phyloP scores from a whole-genome alignment of 2,888 invertebrate genomes.

The Criorhina ranunculi region DNA sequence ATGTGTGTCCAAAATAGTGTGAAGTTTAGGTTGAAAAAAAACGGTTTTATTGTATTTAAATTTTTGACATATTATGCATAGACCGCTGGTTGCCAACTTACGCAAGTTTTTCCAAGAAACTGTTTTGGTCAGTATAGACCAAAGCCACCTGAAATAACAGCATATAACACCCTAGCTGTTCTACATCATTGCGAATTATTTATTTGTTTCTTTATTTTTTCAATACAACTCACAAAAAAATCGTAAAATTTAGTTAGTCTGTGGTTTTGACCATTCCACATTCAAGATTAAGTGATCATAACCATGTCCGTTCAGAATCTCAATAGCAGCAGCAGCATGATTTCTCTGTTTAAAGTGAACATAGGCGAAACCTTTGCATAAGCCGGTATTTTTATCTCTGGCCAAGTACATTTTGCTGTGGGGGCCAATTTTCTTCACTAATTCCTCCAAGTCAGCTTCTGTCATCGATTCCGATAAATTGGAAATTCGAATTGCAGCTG shows the following conservation, averaged over 20 bases:
- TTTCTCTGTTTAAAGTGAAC: conserved; percentile 97
- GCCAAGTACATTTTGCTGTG: conserved; percentile 97
- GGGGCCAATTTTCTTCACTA: conserved; percentile 97
- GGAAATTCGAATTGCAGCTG: conserved; percentile 97
- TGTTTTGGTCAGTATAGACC: too few relatives aligned
- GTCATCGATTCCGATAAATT: conserved; percentile 98
- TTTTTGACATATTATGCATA: too few relatives aligned
- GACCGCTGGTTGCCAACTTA: too few relatives aligned
- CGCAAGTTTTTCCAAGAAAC: too few relatives aligned
- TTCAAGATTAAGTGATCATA: conserved; percentile 99
- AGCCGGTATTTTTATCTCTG: conserved; percentile 94
- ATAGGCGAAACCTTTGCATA: conserved; percentile 99
- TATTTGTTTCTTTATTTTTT: not conserved
- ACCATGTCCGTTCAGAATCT: conserved; percentile 94
- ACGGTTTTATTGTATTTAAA: too few relatives aligned
- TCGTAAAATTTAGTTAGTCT: conserved; percentile 82
- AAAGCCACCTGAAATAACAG: too few relatives aligned
- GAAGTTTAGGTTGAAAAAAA: too few relatives aligned
- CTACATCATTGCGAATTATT: conserved; percentile 27
- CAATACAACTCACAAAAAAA: conserved; percentile 24
- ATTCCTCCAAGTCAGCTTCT: conserved; percentile 97
- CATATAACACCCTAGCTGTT: not conserved
- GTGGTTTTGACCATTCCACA: conserved; percentile 99
- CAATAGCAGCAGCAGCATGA: conserved; percentile 97
- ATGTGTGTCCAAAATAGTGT: too few relatives aligned